Percentiles rank a stretch among this genome's conserved stretches.
phyloP scores from a whole-genome alignment of 2,797 vertebrate genomes.

The Lindbergichthys nudifrons region DNA sequence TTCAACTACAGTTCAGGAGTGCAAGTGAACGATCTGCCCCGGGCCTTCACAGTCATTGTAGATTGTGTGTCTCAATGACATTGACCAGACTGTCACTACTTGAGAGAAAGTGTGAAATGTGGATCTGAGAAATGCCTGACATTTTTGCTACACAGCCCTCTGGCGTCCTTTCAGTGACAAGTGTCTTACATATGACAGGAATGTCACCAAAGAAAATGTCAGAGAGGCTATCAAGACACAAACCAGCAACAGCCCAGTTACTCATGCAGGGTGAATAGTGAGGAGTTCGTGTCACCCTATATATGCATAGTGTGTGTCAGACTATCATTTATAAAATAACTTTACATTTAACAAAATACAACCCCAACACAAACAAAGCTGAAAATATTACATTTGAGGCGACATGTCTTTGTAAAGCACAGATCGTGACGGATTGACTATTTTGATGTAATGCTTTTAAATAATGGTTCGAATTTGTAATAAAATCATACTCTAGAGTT shows the following conservation, averaged over 20 bases:
- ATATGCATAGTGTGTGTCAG: not conserved
- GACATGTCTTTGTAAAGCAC: not conserved
- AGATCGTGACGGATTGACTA: not conserved
- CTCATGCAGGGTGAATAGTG: not conserved
- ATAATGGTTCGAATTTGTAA: too few species aligned
- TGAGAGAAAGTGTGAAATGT: slow-evolving; percentile 42
- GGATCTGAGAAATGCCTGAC: slow-evolving; percentile 52
- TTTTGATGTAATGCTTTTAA: not conserved
- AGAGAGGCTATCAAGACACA: slow-evolving; percentile 30
- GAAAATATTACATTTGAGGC: not conserved
- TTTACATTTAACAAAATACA: not conserved
- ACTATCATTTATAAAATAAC: too few species aligned
- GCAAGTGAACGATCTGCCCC: not conserved
- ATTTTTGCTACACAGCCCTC: slow-evolving; percentile 39
- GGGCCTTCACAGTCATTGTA: slow-evolving; percentile 16
- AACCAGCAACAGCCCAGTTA: not conserved
- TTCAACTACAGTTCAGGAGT: slow-evolving; percentile 8
- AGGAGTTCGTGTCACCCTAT: not conserved
- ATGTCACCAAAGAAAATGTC: slow-evolving; percentile 47
- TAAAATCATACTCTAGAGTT: too few species aligned
- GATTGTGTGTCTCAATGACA: slow-evolving; percentile 18
- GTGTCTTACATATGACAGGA: slow-evolving; percentile 63
- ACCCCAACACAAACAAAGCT: not conserved
- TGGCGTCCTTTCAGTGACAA: slow-evolving; percentile 43
- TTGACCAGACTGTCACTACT: slow-evolving; percentile 35